Evolutionary conservation across 2,888 invertebrate species (phyloP).

Genomic region (Mechanitis messenoides): DNA sequence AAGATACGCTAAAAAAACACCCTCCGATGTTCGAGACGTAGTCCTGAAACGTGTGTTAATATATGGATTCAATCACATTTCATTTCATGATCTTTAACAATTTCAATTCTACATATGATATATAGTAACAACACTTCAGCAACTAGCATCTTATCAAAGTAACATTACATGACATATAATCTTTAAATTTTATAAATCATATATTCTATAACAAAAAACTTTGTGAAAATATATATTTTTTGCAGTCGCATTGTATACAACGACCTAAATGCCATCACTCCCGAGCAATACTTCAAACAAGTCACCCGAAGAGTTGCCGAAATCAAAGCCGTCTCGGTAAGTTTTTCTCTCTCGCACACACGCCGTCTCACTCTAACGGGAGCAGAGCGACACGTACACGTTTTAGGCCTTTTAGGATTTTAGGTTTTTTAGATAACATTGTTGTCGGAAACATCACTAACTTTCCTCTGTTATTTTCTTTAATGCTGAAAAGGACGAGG

Average conservation of each 20-base stretch:
- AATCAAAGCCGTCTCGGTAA: slow-evolving; percentile 92
- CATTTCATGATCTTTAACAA: too few relatives aligned
- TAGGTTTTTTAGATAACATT: slow-evolving; percentile 27
- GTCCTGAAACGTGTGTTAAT: too few relatives aligned
- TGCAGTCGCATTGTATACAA: slow-evolving; percentile 90
- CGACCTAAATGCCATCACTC: slow-evolving; percentile 93
- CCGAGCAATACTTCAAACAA: slow-evolving; percentile 96
- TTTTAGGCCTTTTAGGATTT: slow-evolving; percentile 24
- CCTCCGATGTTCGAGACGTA: too few relatives aligned
- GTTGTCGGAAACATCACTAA: slow-evolving; percentile 63
- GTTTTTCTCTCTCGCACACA: slow-evolving; percentile 34
- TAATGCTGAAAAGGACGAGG: slow-evolving; percentile 73
- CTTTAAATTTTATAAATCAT: too few relatives aligned
- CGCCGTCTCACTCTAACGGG: slow-evolving; percentile 41
- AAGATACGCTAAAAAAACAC: too few relatives aligned
- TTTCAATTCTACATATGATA: too few relatives aligned
- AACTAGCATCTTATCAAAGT: too few relatives aligned
- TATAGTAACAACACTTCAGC: too few relatives aligned
- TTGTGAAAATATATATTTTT: slow-evolving; percentile 23
- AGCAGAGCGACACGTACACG: slow-evolving; percentile 39
- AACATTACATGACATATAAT: too few relatives aligned
- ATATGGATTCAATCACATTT: too few relatives aligned
- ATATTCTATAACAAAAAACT: neutral
- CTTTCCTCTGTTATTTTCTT: slow-evolving; percentile 68
- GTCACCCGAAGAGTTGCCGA: slow-evolving; percentile 91